phyloP scores from a whole-genome alignment of 2,888 invertebrate genomes.

The Poecilobothrus nobilitatus region DNA sequence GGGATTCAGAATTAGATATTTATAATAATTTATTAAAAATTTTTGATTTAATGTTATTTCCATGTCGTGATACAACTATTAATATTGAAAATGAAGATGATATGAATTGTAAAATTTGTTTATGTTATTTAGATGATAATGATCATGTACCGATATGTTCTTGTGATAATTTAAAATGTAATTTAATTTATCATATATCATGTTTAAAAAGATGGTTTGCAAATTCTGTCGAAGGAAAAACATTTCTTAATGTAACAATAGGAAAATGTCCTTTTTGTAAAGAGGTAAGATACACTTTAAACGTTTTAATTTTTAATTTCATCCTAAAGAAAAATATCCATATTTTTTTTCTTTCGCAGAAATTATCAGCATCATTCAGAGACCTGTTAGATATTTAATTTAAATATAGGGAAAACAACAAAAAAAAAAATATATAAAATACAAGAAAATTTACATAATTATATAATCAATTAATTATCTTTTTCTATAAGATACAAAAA shows the following conservation, averaged over 20 bases:
- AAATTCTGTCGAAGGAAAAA: conserved; percentile 35
- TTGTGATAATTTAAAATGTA: conserved; percentile 39
- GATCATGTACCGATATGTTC: conserved; percentile 39
- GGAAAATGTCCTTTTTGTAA: conserved; percentile 42
- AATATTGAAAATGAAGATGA: conserved; percentile 13
- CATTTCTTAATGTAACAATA: conserved; percentile 37
- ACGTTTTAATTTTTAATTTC: background rate
- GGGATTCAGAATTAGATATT: conserved; percentile 39
- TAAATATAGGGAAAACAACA: too few species aligned
- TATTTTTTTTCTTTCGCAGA: conserved; percentile 28
- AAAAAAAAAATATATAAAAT: background rate
- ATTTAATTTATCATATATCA: conserved; percentile 36
- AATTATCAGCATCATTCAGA: conserved; percentile 39
- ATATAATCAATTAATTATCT: background rate
- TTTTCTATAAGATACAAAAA: background rate
- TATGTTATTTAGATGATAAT: conserved; percentile 34
- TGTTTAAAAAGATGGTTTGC: conserved; percentile 41
- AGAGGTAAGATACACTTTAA: conserved; percentile 33
- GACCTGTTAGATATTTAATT: conserved; percentile 31
- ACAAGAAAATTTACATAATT: background rate
- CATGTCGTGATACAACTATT: conserved; percentile 31
- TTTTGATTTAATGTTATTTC: conserved; percentile 41
- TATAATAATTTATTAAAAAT: conserved; percentile 41
- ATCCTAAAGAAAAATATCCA: background rate
- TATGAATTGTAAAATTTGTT: conserved; percentile 39